phyloP scores from a whole-genome alignment of 2,797 vertebrate genomes.

The Phoxinus dragarum region DNA sequence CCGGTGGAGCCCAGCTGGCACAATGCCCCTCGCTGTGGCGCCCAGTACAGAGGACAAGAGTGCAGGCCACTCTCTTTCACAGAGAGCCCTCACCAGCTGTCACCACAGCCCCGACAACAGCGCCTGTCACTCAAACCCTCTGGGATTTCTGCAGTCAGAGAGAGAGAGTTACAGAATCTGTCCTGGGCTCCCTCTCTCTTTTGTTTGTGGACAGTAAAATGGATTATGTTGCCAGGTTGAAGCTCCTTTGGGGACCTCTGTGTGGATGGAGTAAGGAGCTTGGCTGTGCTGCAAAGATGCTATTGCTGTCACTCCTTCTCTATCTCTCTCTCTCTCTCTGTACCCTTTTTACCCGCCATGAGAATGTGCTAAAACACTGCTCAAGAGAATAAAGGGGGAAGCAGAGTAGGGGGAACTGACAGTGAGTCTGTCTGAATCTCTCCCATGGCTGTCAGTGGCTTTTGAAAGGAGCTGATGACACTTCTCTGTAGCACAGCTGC shows the following conservation, averaged over 20 bases:
- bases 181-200: conserved; percentile 52
- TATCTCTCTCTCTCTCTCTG: conserved; percentile 40
- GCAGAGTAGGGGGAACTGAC: conserved; percentile 38
- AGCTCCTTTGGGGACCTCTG: conserved; percentile 56
- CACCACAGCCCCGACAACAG: conserved; percentile 92
- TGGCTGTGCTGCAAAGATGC: conserved; percentile 58
- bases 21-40: conserved; percentile 50
- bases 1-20: conserved; percentile 58
- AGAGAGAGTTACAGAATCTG: conserved; percentile 55
- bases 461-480: conserved; percentile 43
- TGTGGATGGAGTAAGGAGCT: conserved; percentile 37
- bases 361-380: conserved; percentile 50
- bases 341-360: conserved; percentile 35
- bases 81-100: conserved; percentile 93
- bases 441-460: conserved; percentile 47
- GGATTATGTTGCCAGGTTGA: conserved; percentile 62
- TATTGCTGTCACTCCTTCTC: conserved; percentile 58
- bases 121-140: conserved; percentile 91
- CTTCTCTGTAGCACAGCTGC: conserved; percentile 36
- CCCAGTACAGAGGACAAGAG: conserved; percentile 57
- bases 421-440: conserved; percentile 49
- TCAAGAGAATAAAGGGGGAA: conserved; percentile 36
- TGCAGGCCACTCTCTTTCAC: conserved; percentile 80
- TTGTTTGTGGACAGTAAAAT: conserved; percentile 61
- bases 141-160: conserved; percentile 87